Conservation (phyloP, 2,797 vertebrate genomes). For the Cephalopachus bancanus region DNA sequence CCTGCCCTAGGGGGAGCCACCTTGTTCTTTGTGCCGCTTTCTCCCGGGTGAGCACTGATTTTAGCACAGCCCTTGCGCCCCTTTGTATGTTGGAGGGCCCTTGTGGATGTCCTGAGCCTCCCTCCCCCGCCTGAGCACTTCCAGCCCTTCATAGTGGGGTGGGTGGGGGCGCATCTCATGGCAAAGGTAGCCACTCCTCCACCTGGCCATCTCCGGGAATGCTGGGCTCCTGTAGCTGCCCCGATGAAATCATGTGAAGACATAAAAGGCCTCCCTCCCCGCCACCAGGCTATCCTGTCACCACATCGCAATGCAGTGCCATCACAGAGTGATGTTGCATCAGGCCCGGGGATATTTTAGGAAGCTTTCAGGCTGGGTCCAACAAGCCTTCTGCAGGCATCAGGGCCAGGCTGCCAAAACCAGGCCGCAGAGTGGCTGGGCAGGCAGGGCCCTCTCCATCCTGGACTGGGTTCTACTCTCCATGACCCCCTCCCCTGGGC, state of each 20-base stretch:
- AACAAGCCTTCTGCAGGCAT: constrained; percentile 63
- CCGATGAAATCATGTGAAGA: constrained; percentile 11
- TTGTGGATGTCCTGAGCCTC: background rate
- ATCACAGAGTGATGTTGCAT: constrained; percentile 47
- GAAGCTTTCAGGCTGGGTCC: constrained; percentile 78
- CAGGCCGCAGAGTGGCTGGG: constrained; percentile 63
- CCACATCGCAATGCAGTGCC: constrained; percentile 44
- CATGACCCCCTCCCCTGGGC: constrained; percentile 47
- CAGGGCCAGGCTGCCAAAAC: constrained; percentile 77
- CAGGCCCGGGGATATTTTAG: constrained; percentile 78
- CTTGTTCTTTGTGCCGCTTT: constrained; percentile 16
- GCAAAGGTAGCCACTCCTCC: background rate
- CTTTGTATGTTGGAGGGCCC: background rate
- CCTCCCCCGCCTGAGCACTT: background rate
- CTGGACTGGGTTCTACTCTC: background rate
- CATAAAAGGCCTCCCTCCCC: constrained; percentile 10
- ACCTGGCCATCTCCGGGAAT: background rate
- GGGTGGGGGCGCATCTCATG: too few species aligned
- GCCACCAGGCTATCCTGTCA: constrained; percentile 23
- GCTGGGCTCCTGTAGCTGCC: background rate
- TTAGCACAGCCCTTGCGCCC: background rate
- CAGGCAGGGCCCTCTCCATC: constrained; percentile 57
- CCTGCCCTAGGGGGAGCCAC: background rate
- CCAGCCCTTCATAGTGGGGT: background rate
- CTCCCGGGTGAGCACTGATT: background rate